These are phyloP conservation scores for Sphyrna mokarran DNA, from an alignment of 2,113 vertebrate species.

Conservation along the genomic window DNA sequence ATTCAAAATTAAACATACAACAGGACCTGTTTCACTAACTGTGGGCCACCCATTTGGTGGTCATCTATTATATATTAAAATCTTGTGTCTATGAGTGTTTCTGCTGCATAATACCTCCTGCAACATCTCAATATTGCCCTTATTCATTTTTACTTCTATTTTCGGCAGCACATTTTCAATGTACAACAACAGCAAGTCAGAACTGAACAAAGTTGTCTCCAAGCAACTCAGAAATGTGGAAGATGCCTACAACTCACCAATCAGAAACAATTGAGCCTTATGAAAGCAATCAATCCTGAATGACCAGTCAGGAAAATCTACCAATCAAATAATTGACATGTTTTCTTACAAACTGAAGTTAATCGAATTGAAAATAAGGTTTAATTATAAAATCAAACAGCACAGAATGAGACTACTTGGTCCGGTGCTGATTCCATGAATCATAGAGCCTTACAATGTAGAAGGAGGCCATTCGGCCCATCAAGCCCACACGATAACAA, in stretches of 20 bases:
- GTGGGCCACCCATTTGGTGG: neutral
- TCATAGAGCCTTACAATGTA: no score
- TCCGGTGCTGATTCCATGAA: neutral
- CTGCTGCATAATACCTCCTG: neutral
- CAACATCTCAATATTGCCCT: neutral
- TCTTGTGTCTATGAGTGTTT: neutral
- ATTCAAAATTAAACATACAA: neutral
- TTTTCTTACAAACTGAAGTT: neutral
- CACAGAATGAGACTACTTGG: neutral
- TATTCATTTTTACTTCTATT: neutral
- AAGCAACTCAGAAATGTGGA: neutral
- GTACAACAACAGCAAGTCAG: neutral
- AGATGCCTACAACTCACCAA: neutral
- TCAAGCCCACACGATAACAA: no score
- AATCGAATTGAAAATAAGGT: neutral
- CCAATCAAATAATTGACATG: neutral
- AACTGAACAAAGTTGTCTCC: neutral
- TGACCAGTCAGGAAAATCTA: neutral
- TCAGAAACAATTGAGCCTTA: neutral
- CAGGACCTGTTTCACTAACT: neutral
- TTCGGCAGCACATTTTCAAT: neutral
- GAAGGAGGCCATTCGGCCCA: no score
- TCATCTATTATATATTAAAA: neutral
- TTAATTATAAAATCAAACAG: neutral
- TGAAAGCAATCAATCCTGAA: neutral